These are phyloP conservation scores for Ostrea denselamellosa DNA, from an alignment of 1,140 invertebrate genomes.

Conservation along the genomic window DNA sequence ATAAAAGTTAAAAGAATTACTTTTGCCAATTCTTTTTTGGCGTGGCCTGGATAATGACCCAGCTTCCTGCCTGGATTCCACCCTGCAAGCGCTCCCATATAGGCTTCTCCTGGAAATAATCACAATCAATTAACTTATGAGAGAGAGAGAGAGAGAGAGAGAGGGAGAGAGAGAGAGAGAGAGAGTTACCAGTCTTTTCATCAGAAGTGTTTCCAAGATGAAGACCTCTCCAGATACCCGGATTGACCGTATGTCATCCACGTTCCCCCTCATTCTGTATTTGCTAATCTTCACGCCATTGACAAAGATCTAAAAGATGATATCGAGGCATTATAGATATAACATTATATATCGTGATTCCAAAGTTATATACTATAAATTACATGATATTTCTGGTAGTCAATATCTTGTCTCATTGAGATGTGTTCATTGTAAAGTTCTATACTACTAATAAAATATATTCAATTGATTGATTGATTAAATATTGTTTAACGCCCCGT, in stretches of 20 bases:
- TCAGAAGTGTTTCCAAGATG: conserved; percentile 63
- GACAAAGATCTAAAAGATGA: background rate
- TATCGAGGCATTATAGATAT: no score
- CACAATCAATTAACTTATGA: background rate
- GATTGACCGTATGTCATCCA: conserved; percentile 59
- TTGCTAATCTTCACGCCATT: background rate
- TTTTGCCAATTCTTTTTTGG: conserved; percentile 61
- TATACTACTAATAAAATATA: no score
- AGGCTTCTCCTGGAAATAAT: conserved; percentile 56
- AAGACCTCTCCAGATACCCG: conserved; percentile 62
- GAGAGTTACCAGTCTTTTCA: conserved; percentile 59
- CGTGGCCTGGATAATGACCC: conserved; percentile 60
- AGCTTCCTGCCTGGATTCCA: conserved; percentile 52
- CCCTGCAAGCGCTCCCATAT: conserved; percentile 57
- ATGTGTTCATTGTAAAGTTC: no score
- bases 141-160: conserved; percentile 6
- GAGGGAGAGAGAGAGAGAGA: background rate
- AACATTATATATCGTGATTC: no score
- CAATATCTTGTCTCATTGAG: no score
- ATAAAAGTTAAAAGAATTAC: conserved; percentile 18
- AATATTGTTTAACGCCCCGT: no score
- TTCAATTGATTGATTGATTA: no score
- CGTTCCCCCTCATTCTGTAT: conserved; percentile 45
- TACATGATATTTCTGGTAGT: no score
- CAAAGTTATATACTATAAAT: no score